phyloP scores from a whole-genome alignment of 2,797 vertebrate genomes.

The Xenentodon cancila region DNA sequence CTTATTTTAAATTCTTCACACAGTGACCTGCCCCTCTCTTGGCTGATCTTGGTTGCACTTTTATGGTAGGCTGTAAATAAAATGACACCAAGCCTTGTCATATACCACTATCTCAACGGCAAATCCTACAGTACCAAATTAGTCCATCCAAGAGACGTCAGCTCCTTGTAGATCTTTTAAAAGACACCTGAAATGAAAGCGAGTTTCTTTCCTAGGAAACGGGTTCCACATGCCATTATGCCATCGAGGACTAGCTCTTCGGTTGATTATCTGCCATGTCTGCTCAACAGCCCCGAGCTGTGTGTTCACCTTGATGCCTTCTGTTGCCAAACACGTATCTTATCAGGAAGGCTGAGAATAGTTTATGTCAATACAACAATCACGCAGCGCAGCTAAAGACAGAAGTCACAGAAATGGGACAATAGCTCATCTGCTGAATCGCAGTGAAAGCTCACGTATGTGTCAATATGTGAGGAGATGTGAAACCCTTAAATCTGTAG shows the following conservation, averaged over 20 bases:
- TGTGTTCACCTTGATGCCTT: constrained; percentile 31
- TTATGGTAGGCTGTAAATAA: constrained; percentile 58
- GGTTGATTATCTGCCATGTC: constrained; percentile 36
- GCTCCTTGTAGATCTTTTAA: constrained; percentile 6
- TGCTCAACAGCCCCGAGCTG: constrained; percentile 23
- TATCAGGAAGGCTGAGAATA: constrained; percentile 17
- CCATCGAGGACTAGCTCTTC: constrained; percentile 14
- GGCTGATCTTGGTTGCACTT: constrained; percentile 18
- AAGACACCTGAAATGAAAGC: constrained; percentile 25
- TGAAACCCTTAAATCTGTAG: background rate
- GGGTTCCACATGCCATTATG: constrained; percentile 19
- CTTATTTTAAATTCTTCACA: constrained; percentile 29
- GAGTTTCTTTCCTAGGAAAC: constrained; percentile 38
- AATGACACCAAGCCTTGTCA: constrained; percentile 16
- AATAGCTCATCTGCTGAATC: constrained; percentile 13
- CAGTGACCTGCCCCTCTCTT: constrained; percentile 27
- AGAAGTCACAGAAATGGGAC: constrained; percentile 12
- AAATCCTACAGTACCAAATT: background rate
- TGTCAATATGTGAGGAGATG: background rate
- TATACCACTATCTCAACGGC: constrained; percentile 10
- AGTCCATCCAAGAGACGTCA: background rate
- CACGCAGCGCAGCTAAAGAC: background rate
- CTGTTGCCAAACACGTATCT: constrained; percentile 27
- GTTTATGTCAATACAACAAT: constrained; percentile 9
- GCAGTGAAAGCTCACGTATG: constrained; percentile 1